Evolutionary conservation across 2,797 vertebrate species (phyloP).

Genomic region (Brotula barbata): DNA sequence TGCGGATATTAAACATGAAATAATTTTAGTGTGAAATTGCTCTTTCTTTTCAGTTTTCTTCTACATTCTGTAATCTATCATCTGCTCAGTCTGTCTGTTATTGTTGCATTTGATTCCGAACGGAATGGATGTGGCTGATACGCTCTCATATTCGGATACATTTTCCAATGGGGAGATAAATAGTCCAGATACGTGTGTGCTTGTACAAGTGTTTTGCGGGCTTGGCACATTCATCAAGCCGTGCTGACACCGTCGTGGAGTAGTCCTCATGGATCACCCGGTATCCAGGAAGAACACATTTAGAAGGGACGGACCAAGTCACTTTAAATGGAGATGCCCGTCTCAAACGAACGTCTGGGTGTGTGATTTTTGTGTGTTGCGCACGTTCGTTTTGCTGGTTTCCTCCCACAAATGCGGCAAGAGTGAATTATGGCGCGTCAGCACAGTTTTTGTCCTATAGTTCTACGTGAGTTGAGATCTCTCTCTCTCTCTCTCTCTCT

Average conservation of each 20-base stretch:
- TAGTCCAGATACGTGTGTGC: constrained; percentile 79
- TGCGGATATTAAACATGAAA: constrained; percentile 69
- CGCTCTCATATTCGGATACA: constrained; percentile 69
- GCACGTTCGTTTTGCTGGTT: constrained; percentile 20
- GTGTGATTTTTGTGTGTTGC: constrained; percentile 12
- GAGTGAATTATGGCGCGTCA: constrained; percentile 59
- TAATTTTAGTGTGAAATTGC: constrained; percentile 65
- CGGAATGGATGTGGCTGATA: constrained; percentile 71
- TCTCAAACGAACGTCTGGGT: constrained; percentile 19
- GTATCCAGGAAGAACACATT: constrained; percentile 41
- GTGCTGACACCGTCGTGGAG: constrained; percentile 61
- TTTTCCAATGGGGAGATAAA: constrained; percentile 77
- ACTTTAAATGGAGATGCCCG: constrained; percentile 53
- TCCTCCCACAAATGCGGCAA: constrained; percentile 35
- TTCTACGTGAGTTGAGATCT: constrained; percentile 47
- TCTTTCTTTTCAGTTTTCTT: constrained; percentile 57
- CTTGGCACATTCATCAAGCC: constrained; percentile 72
- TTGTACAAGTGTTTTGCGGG: constrained; percentile 75
- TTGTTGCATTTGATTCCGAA: constrained; percentile 69
- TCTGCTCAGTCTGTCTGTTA: constrained; percentile 50
- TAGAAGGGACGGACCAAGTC: constrained; percentile 26
- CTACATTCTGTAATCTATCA: constrained; percentile 55
- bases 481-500: constrained; percentile 12
- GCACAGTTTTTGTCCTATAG: constrained; percentile 36
- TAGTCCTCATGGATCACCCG: constrained; percentile 61